A percentile compares a stretch with the other conserved stretches of the same genome.
Evolutionary conservation across 1,140 invertebrate genomes (phyloP).

Genomic region (Drosophila kikkawai): DNA sequence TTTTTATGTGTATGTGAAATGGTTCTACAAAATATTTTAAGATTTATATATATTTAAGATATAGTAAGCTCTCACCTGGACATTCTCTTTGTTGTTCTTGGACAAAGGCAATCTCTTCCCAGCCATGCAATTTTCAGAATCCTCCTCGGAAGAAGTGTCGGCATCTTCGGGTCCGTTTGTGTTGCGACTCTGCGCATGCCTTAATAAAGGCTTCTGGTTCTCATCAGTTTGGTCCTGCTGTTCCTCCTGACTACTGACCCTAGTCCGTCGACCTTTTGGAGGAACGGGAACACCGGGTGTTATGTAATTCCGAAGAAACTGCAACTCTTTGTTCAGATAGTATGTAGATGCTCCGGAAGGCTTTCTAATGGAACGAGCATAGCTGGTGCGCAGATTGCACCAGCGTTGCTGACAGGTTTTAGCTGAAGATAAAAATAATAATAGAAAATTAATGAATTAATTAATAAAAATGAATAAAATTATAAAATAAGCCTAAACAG

Average conservation of each 20-base stretch:
- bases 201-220: constrained; percentile 30
- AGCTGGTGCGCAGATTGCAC: constrained; percentile 73
- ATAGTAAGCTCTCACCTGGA: neutral
- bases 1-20: neutral
- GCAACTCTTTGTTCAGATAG: constrained; percentile 65
- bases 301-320: constrained; percentile 67
- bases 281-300: constrained; percentile 71
- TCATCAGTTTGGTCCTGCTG: constrained; percentile 41
- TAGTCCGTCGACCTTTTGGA: constrained; percentile 42
- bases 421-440: constrained; percentile 35
- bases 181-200: constrained; percentile 58
- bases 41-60: neutral
- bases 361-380: constrained; percentile 70
- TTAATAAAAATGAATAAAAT: neutral
- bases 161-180: neutral
- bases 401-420: constrained; percentile 74
- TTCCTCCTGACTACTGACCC: constrained; percentile 34
- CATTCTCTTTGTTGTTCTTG: neutral
- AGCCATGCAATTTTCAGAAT: constrained; percentile 15
- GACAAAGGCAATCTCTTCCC: constrained; percentile 1
- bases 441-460: neutral
- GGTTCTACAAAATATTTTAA: neutral
- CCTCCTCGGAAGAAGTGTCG: constrained; percentile 12
- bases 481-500: no score
- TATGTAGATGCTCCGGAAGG: constrained; percentile 65